phyloP scores from a whole-genome alignment of 2,797 vertebrate species.

The Thripadectes ignobilis region DNA sequence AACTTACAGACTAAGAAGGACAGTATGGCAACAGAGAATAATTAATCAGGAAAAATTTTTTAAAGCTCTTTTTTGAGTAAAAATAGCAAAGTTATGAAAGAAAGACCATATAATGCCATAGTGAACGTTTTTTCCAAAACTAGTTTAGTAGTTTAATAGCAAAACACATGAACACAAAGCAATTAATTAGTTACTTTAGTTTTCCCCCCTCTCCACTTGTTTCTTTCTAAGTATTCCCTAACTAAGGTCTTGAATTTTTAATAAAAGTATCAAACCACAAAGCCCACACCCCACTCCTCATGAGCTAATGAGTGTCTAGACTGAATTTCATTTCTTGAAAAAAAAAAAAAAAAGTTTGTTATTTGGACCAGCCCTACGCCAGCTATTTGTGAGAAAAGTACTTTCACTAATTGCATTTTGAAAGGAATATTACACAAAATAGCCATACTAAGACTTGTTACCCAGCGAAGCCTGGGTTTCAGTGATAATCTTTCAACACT shows the following conservation, averaged over 20 bases:
- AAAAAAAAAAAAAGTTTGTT: not conserved
- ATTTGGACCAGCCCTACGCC: not conserved
- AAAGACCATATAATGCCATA: not conserved
- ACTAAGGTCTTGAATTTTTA: not conserved
- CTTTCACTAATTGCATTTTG: constrained; percentile 14
- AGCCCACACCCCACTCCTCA: not conserved
- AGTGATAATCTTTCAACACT: not conserved
- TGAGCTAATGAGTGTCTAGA: not conserved
- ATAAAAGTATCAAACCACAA: not conserved
- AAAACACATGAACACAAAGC: not conserved
- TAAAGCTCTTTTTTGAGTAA: not conserved
- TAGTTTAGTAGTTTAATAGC: not conserved
- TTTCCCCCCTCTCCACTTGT: not conserved
- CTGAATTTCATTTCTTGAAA: not conserved
- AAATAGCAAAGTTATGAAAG: not conserved
- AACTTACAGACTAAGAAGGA: not conserved
- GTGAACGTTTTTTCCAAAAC: not conserved
- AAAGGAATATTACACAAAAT: not conserved
- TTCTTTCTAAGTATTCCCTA: not conserved
- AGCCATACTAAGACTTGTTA: not conserved
- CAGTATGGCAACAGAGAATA: not conserved
- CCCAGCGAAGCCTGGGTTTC: not conserved
- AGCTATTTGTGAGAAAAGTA: not conserved
- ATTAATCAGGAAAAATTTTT: not conserved
- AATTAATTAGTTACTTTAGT: not conserved